phyloP scores from a whole-genome alignment of 2,113 vertebrate species.

The Corynorhinus townsendii region DNA sequence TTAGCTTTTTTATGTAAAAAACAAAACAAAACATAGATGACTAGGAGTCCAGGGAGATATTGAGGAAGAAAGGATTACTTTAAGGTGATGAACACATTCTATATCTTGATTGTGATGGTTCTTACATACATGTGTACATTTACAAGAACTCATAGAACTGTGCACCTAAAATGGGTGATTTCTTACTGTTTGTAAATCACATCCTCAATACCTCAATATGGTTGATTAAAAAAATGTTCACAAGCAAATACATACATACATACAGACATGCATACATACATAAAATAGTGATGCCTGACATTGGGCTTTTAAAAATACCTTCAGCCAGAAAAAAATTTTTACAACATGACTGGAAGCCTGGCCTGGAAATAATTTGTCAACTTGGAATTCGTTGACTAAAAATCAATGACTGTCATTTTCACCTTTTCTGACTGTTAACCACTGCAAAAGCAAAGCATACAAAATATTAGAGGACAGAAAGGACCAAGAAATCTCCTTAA shows the following conservation, averaged over 20 bases:
- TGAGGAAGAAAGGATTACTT: not conserved
- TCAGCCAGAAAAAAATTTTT: not conserved
- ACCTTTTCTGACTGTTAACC: not conserved
- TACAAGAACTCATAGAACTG: not conserved
- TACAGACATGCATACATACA: not conserved
- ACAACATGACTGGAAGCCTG: not conserved
- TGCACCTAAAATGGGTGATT: not conserved
- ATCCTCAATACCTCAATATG: not conserved
- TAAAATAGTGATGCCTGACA: not conserved
- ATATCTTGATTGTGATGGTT: not conserved
- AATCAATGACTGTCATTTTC: conserved; percentile 36
- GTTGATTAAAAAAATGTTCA: not conserved
- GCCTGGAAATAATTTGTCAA: conserved; percentile 8
- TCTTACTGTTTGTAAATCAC: not conserved
- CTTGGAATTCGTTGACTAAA: conserved; percentile 35
- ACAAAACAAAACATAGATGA: not conserved
- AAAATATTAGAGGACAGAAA: not conserved
- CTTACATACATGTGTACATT: not conserved
- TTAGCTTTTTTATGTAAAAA: not conserved
- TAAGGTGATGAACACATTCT: not conserved
- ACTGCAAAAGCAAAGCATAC: not conserved
- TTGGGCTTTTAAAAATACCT: not conserved
- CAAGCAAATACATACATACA: not conserved
- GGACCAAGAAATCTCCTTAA: not conserved
- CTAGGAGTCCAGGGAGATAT: not conserved